These are phyloP conservation scores for Molanna angustata DNA, from an alignment of 2,888 invertebrate genomes.

Conservation along the genomic window DNA sequence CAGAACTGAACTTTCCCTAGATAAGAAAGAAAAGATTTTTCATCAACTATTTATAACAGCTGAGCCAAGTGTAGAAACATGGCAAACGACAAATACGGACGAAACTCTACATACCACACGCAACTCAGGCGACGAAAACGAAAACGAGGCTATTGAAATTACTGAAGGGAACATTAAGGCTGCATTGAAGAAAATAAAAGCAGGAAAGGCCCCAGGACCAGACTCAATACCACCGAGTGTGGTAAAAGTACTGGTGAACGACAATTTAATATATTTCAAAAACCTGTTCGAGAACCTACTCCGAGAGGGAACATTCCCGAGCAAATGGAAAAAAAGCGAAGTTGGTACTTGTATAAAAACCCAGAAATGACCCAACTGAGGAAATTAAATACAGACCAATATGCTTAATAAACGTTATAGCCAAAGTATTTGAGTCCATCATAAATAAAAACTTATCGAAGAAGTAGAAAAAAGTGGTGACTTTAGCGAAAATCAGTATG, in stretches of 20 bases:
- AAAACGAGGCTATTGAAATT: too few relatives aligned
- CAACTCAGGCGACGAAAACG: too few relatives aligned
- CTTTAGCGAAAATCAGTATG: constrained; percentile 1
- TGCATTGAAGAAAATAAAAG: background rate
- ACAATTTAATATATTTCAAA: background rate
- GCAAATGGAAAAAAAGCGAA: background rate
- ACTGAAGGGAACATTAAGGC: background rate
- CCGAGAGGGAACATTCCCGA: background rate
- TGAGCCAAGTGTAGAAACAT: too few relatives aligned
- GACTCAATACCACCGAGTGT: background rate
- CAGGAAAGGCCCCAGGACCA: background rate
- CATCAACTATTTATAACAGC: background rate
- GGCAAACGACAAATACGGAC: too few relatives aligned
- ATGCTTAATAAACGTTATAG: background rate
- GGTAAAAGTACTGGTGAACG: background rate
- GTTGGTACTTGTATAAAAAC: background rate
- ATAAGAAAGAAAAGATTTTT: background rate
- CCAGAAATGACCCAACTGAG: background rate
- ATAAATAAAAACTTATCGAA: background rate
- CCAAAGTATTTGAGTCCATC: background rate
- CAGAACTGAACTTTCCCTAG: background rate
- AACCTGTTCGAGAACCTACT: background rate
- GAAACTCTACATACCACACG: too few relatives aligned
- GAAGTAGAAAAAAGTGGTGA: background rate
- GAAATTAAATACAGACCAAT: background rate